Evolutionary conservation across 1,140 invertebrate species (phyloP).

Genomic region (Drosophila insularis): DNA sequence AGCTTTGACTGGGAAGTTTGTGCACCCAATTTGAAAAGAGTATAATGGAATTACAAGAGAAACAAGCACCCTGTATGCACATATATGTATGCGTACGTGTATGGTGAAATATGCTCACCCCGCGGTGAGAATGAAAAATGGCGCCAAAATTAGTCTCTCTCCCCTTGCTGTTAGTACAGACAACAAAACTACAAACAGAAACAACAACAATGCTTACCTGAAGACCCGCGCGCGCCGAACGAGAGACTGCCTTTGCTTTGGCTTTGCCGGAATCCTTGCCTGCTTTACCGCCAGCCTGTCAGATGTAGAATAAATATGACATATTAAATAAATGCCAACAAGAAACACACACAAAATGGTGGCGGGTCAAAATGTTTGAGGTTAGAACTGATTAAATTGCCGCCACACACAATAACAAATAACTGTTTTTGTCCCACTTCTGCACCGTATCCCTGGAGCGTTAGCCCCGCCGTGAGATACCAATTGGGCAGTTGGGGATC

Average conservation of each 20-base stretch:
- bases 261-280: slow-evolving; percentile 99
- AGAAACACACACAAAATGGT: slow-evolving; percentile 62
- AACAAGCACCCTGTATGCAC: slow-evolving; percentile 50
- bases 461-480: neutral
- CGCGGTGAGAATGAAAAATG: slow-evolving; percentile 65
- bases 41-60: slow-evolving; percentile 15
- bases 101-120: slow-evolving; percentile 47
- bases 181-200: slow-evolving; percentile 44
- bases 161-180: slow-evolving; percentile 48
- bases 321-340: slow-evolving; percentile 16
- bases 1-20: neutral
- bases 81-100: slow-evolving; percentile 9
- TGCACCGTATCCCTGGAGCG: neutral
- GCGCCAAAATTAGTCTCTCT: slow-evolving; percentile 67
- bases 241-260: slow-evolving; percentile 99
- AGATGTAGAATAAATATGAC: slow-evolving; percentile 12
- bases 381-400: slow-evolving; percentile 58
- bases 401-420: slow-evolving; percentile 64
- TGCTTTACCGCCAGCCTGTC: slow-evolving; percentile 98
- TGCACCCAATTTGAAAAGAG: neutral
- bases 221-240: slow-evolving; percentile 98
- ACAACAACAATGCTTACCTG: slow-evolving; percentile 88
- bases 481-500: neutral
- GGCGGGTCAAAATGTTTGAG: slow-evolving; percentile 59
- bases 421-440: slow-evolving; percentile 21